Evolutionary conservation across 2,888 invertebrate genomes (phyloP), one percentile per base, ranked within the genome.

Genomic region (Coleophora deauratella): DNA sequence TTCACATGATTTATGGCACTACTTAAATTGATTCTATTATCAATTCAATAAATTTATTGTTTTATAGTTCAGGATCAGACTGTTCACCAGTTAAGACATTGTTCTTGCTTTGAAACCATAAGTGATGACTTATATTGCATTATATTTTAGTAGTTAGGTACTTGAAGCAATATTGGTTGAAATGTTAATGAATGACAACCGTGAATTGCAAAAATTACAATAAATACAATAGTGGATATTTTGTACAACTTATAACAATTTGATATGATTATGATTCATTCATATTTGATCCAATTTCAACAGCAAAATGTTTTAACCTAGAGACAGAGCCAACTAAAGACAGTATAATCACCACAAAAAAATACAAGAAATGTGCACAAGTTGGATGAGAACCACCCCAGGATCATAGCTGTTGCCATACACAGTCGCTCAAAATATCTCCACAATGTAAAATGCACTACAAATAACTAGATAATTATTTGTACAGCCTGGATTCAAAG

Each of bases 391-490:
- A 67, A 66, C 64, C 62, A 62, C 64, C 55, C 64, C 59, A 64
- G 64, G 61, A 65, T 64, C 77, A 69, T 60, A 61, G 66, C 72
- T 77, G 78, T 74, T 66, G 75, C 75, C 74, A 73, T 66, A 76
- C 74, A 73, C 73, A 72, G 72, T 73, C 62, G 59, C 71, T 61
- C 73, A 74, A 68, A 71, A 73, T 72, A 66, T 67, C 53, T 57
- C 62, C 75, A 78, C 66, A 71, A 80, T 81, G 77, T 76, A 79
- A 79, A 82, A 77, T 80, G 77, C 75, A 79, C 84, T 84, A 82
- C 78, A 62, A 78, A 72, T 79, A 74, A 73, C 76, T 81, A 79
- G 65, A 71, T 74, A 72, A 66, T 69, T 66, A 70, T 80, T 79
- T 84, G 77, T 82, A 84, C 81, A 84, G 80, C 78, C 72, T 71